Conservation (phyloP, 2,797 vertebrate species). For the Myripristis jacobus region DNA sequence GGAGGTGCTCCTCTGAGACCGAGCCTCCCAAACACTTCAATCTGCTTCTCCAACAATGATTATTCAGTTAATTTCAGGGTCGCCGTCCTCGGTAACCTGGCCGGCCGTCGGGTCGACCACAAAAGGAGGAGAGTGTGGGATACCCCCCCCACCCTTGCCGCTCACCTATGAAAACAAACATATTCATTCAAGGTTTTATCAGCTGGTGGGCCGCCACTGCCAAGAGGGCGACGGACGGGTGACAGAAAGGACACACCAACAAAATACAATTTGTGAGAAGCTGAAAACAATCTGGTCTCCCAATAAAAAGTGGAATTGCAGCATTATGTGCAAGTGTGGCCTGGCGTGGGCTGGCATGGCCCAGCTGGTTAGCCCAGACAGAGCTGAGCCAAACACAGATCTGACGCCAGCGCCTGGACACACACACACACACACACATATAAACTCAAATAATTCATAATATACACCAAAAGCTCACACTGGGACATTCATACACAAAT, state of each 20-base stretch:
- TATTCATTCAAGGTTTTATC: constrained; percentile 15
- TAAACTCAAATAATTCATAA: too few relatives aligned
- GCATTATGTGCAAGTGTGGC: constrained; percentile 44
- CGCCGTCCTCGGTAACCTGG: neutral
- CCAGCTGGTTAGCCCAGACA: constrained; percentile 51
- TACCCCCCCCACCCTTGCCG: too few relatives aligned
- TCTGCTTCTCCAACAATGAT: neutral
- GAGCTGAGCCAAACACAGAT: neutral
- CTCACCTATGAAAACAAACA: neutral
- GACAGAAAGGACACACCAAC: neutral
- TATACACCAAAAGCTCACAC: too few relatives aligned
- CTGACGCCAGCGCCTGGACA: neutral
- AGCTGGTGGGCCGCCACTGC: neutral
- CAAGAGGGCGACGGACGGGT: neutral
- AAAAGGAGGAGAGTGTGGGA: neutral
- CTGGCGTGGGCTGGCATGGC: constrained; percentile 44
- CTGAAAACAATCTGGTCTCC: constrained; percentile 53
- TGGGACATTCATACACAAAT: too few relatives aligned
- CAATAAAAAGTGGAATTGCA: constrained; percentile 51
- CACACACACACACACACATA: constrained; percentile 14
- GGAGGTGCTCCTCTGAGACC: neutral
- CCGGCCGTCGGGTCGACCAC: neutral
- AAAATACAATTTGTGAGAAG: constrained; percentile 34
- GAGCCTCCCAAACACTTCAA: neutral
- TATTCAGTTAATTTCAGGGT: constrained; percentile 7